A percentile compares a stretch with the other conserved stretches of the same genome.
Evolutionary conservation across 2,888 invertebrate species (phyloP).

Genomic region (Hyles lineata): DNA sequence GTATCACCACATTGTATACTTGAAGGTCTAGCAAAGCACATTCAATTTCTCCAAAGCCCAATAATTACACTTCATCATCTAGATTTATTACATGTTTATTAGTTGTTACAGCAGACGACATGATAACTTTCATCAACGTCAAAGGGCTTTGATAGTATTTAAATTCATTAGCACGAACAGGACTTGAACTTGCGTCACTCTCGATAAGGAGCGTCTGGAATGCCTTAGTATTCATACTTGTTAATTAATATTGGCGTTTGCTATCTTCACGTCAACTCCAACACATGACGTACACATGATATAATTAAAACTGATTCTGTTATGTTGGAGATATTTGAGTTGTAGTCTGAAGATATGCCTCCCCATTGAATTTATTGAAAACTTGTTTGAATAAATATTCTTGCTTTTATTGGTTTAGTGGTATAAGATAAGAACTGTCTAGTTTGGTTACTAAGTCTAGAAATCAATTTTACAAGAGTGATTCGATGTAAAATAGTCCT

Average conservation of each 20-base stretch:
- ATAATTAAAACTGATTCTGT: conserved; percentile 13
- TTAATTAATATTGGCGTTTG: conserved; percentile 13
- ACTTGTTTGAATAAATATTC: background rate
- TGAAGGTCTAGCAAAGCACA: too few relatives aligned
- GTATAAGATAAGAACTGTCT: too few relatives aligned
- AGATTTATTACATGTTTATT: too few relatives aligned
- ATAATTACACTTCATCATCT: background rate
- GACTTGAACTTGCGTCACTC: conserved; percentile 18
- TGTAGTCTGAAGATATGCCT: background rate
- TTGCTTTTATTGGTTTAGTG: too few relatives aligned
- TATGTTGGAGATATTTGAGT: background rate
- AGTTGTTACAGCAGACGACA: background rate
- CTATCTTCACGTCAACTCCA: conserved; percentile 14
- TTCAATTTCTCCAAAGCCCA: background rate
- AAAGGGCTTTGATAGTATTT: conserved; percentile 4
- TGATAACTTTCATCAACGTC: background rate
- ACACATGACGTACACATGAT: background rate
- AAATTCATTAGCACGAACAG: conserved; percentile 9
- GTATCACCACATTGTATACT: too few relatives aligned
- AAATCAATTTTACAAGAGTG: too few relatives aligned
- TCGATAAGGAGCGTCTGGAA: conserved; percentile 8
- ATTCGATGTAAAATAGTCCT: too few relatives aligned
- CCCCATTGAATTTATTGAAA: background rate
- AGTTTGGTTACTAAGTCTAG: too few relatives aligned
- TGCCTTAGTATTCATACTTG: conserved; percentile 18